Evolutionary conservation across 53 echinoderm and acorn worm species (phyloP).

Genomic region (Arbacia lixula): DNA sequence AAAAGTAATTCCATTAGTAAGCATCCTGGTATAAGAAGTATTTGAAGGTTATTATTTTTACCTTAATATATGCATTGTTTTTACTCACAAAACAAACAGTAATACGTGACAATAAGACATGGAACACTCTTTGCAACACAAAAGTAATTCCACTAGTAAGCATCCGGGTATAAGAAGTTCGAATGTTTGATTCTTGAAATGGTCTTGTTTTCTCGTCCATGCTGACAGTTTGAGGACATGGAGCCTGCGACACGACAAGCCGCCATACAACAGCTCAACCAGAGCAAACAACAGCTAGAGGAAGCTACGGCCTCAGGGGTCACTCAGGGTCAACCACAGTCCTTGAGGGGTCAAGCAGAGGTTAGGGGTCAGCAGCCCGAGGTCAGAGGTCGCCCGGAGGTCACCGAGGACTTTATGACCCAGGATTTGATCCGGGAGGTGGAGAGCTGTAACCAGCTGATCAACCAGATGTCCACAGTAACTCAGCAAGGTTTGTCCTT

Average conservation of each 20-base stretch:
- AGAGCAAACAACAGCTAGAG: slow-evolving; percentile 63
- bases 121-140: no score
- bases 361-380: slow-evolving; percentile 25
- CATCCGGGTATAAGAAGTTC: no score
- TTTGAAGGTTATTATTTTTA: no score
- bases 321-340: background rate
- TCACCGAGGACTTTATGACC: slow-evolving; percentile 35
- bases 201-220: no score
- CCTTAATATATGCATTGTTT: no score
- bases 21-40: no score
- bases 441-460: slow-evolving; percentile 75
- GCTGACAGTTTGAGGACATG: slow-evolving; percentile 62
- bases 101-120: no score
- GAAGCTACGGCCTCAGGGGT: slow-evolving; percentile 2
- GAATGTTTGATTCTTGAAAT: no score
- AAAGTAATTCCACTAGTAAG: no score
- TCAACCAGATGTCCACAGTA: slow-evolving; percentile 63
- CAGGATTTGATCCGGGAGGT: slow-evolving; percentile 69
- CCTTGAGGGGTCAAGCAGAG: background rate
- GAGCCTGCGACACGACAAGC: slow-evolving; percentile 61
- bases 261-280: slow-evolving; percentile 68
- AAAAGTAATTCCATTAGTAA: no score
- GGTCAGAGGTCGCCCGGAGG: slow-evolving; percentile 44
- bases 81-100: no score
- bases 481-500: slow-evolving; percentile 17